These are phyloP conservation scores for Dipodomys ordii DNA, from an alignment of 2,113 vertebrate genomes.

Conservation along the genomic window DNA sequence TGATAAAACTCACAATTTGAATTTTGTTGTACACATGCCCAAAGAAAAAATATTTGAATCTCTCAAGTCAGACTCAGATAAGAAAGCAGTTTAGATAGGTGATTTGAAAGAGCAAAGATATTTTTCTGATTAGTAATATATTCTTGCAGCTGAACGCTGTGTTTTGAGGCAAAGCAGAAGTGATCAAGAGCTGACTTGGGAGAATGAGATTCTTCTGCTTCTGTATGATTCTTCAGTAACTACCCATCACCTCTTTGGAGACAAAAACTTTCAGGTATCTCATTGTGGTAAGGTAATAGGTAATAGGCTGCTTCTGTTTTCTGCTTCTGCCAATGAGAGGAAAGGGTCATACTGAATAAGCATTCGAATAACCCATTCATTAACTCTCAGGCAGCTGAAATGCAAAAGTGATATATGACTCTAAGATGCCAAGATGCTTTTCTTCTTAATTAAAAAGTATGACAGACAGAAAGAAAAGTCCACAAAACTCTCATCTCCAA, in stretches of 20 bases:
- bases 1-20: constrained; percentile 22
- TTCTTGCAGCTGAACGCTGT: constrained; percentile 31
- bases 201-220: constrained; percentile 57
- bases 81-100: background rate
- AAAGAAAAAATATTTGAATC: too few relatives aligned
- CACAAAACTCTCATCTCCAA: too few relatives aligned
- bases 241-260: background rate
- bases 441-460: constrained; percentile 28
- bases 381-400: constrained; percentile 10
- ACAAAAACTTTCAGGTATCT: background rate
- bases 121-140: constrained; percentile 44
- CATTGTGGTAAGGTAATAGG: constrained; percentile 35
- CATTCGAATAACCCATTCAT: background rate
- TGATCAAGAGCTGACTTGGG: constrained; percentile 58
- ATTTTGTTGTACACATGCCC: constrained; percentile 17
- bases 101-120: constrained; percentile 2
- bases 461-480: too few relatives aligned
- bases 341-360: background rate
- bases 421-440: background rate
- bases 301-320: background rate
- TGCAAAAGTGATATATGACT: background rate
- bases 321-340: background rate
- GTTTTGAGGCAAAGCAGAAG: constrained; percentile 60
- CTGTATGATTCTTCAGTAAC: background rate
- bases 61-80: background rate